These are phyloP conservation scores for Pocota personata DNA, from an alignment of 2,888 invertebrate genomes.

Conservation along the genomic window DNA sequence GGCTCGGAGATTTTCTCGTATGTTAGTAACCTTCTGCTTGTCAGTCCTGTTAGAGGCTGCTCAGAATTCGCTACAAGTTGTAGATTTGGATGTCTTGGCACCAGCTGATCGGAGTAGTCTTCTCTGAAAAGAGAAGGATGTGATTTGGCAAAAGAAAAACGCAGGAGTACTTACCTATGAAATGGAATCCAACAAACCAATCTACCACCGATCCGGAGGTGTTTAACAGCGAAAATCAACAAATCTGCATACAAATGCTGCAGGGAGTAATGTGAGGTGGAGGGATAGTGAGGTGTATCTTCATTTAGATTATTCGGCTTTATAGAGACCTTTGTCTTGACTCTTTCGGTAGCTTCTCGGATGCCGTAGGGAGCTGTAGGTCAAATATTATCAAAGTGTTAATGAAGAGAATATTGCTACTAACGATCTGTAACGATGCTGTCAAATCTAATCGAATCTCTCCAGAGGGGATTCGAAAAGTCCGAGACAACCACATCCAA, in stretches of 20 bases:
- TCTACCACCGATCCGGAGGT: conserved; percentile 89
- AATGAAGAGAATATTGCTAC: conserved; percentile 78
- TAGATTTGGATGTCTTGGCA: conserved; percentile 93
- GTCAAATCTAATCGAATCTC: conserved; percentile 89
- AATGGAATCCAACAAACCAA: conserved; percentile 98
- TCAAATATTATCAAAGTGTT: not conserved
- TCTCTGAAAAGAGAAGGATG: conserved; percentile 83
- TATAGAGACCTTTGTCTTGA: conserved; percentile 82
- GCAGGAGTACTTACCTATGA: conserved; percentile 85
- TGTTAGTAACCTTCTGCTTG: conserved; percentile 92
- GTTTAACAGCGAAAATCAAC: conserved; percentile 90
- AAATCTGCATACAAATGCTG: conserved; percentile 93
- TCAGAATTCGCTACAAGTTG: conserved; percentile 92
- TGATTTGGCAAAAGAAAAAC: conserved; percentile 21
- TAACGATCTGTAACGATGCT: conserved; percentile 98
- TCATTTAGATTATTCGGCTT: conserved; percentile 86
- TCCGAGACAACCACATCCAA: conserved; percentile 96
- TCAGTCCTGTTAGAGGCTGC: conserved; percentile 91
- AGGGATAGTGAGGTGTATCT: conserved; percentile 89
- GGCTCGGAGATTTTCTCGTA: conserved; percentile 90
- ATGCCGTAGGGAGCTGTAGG: conserved; percentile 97
- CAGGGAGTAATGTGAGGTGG: conserved; percentile 93
- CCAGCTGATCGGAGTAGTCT: conserved; percentile 87
- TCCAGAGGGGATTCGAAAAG: conserved; percentile 93
- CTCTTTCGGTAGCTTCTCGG: conserved; percentile 94